Base-by-base conservation (phyloP, 1,140 invertebrate species). In the Semibalanus balanoides region DNA sequence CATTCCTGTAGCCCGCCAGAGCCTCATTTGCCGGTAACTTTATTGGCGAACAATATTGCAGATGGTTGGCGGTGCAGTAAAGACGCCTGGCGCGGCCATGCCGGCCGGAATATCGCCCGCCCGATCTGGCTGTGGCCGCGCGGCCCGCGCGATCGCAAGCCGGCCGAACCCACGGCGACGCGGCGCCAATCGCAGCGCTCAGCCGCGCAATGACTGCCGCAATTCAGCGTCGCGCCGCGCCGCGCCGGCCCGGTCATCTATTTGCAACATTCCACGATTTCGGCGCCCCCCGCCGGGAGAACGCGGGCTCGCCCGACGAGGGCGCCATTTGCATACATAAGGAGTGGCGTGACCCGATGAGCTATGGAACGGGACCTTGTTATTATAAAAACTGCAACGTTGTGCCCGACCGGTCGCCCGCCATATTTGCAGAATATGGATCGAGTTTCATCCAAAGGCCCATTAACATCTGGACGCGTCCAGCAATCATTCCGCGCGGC, bases 361-460 rank as follows among this genome's bases (percentile, higher is more conserved):
- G 51, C 14, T 64, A 64, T 64, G 51, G 51, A 64, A 64, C 51
- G 51, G 51, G 51, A 64, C 51, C 51, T 64, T 64, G 51, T 64
- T 64, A 64, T 64, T 64, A 64, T 14, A 64, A 64, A 64, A 64
- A 64, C 14, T 64, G 51, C 51, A 64, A 64, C 51, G 51, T 64
- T 64, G 51, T 64, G 51, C 51, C 51, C 51, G 22, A 19, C 51
- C 51, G 51, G 22, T 19, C 11, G 51, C 1, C 11, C 51, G 51
- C 51, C 51, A 64, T 64, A 64, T 64, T 64, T 64, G 51, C 51
- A 64, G 51, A 64, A 64, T 64, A 64, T 25, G 51, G 51, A 64
- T 64, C 51, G 22, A 19, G 51, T 64, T 64, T 64, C 51, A 25
- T 64, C 51, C 9, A 19, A 64, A 64, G 11, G 51, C 7, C 1